A percentile compares a stretch with the other conserved stretches of the same genome.
Evolutionary conservation across 2,797 vertebrate genomes (phyloP).

Genomic region (Phrynocephalus guinanensis): DNA sequence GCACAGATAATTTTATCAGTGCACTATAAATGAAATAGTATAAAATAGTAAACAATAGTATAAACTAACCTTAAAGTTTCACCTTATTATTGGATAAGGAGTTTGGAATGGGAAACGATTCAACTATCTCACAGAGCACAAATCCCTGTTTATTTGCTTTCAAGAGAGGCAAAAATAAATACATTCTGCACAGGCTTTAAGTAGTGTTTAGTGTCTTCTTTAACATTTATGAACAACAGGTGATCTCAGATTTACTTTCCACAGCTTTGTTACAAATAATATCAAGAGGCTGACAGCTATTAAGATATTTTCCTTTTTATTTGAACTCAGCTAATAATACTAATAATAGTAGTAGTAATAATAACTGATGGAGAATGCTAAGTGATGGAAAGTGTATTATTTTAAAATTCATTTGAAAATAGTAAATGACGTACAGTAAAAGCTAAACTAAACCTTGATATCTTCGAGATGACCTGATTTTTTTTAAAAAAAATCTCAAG

Average conservation of each 20-base stretch:
- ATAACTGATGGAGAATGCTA: constrained; percentile 68
- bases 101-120: constrained; percentile 32
- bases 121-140: constrained; percentile 45
- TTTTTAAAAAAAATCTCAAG: constrained; percentile 64
- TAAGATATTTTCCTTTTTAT: constrained; percentile 64
- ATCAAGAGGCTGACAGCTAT: constrained; percentile 68
- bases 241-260: constrained; percentile 55
- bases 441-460: constrained; percentile 61
- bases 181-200: constrained; percentile 54
- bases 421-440: constrained; percentile 63
- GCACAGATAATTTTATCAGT: constrained; percentile 46
- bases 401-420: constrained; percentile 62
- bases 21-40: constrained; percentile 19
- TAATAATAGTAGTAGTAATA: constrained; percentile 56
- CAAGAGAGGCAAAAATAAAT: constrained; percentile 57
- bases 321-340: constrained; percentile 67
- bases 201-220: constrained; percentile 60
- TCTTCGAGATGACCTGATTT: constrained; percentile 67
- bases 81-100: constrained; percentile 38
- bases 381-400: constrained; percentile 70
- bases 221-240: constrained; percentile 54
- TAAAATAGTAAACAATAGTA: constrained; percentile 19
- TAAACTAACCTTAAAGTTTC: constrained; percentile 42
- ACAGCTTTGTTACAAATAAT: constrained; percentile 65
- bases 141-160: constrained; percentile 35